Conservation (phyloP, 2,888 invertebrate genomes). For the Sarcophaga rosellei region DNA sequence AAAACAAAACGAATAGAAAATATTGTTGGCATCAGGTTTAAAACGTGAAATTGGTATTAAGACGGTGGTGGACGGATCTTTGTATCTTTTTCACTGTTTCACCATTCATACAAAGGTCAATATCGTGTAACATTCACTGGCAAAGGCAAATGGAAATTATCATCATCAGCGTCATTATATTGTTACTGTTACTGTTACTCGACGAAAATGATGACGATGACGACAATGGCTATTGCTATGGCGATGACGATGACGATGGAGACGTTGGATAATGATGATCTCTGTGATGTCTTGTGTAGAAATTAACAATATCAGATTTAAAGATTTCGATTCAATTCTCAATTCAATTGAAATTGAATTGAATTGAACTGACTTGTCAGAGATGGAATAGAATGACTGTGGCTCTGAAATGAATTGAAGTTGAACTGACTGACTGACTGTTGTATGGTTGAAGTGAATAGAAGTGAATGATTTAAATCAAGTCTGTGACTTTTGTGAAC, state of each 20-base stretch:
- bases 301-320: conserved; percentile 61
- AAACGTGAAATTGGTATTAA: conserved; percentile 64
- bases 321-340: conserved; percentile 22
- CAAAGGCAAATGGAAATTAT: conserved; percentile 35
- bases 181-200: background rate
- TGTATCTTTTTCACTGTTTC: conserved; percentile 46
- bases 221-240: background rate
- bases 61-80: background rate
- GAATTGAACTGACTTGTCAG: background rate
- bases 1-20: conserved; percentile 21
- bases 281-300: conserved; percentile 37
- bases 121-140: conserved; percentile 65
- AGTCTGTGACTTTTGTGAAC: conserved; percentile 61
- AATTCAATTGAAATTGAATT: no score
- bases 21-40: conserved; percentile 65
- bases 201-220: conserved; percentile 30
- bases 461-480: conserved; percentile 58
- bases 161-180: background rate
- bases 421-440: no score
- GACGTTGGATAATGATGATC: conserved; percentile 5
- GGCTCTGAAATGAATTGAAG: conserved; percentile 11
- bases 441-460: background rate
- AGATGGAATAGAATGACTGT: background rate
- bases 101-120: conserved; percentile 63
- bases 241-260: background rate